Evolutionary conservation across 2,888 invertebrate species (phyloP).

Genomic region (Cantharis lateralis): DNA sequence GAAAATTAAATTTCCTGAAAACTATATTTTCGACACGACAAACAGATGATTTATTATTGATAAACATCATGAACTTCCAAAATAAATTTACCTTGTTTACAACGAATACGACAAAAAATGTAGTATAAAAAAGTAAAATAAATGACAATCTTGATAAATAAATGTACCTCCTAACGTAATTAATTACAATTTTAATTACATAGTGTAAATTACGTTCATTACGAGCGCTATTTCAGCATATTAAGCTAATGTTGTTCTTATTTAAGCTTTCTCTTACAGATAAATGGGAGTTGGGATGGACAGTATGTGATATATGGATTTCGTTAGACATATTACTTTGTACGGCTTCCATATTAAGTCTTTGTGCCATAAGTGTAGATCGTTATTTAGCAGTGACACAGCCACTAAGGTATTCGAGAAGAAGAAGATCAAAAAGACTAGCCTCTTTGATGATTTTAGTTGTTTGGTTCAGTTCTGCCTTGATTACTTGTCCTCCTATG

Average conservation of each 20-base stretch:
- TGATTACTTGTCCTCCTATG: conserved; percentile 93
- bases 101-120: neutral
- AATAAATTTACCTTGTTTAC: neutral
- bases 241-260: neutral
- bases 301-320: conserved; percentile 89
- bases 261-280: conserved; percentile 57
- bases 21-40: neutral
- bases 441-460: conserved; percentile 86
- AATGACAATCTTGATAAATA: neutral
- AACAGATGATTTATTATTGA: neutral
- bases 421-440: conserved; percentile 81
- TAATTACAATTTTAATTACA: neutral
- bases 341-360: conserved; percentile 89
- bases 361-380: conserved; percentile 91
- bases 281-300: conserved; percentile 87
- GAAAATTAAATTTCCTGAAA: neutral
- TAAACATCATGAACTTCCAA: neutral
- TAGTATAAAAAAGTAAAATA: neutral
- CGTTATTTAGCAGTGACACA: conserved; percentile 92
- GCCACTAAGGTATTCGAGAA: conserved; percentile 88
- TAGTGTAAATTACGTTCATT: neutral
- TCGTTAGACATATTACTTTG: conserved; percentile 91
- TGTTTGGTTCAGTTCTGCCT: conserved; percentile 88
- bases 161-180: neutral
- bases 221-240: neutral